phyloP scores from a whole-genome alignment of 2,113 vertebrate species.

The rat (Rattus norvegicus) region DNA sequence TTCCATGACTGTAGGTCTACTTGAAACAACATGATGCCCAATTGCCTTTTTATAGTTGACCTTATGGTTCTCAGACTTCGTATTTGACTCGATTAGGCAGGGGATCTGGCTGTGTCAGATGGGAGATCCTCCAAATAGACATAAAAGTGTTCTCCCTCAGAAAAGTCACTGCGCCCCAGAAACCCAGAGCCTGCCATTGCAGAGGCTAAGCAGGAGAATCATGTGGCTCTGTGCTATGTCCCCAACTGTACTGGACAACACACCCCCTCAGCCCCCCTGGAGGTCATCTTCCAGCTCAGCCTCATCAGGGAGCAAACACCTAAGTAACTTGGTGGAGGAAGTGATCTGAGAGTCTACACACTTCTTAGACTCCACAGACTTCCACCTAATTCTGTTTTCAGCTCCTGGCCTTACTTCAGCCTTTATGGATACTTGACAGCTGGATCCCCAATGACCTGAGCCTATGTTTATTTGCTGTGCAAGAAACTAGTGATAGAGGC shows the following conservation, averaged over 20 bases:
- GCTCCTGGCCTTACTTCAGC: not conserved
- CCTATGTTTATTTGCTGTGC: not conserved
- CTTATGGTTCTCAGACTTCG: not conserved
- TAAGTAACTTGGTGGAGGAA: not conserved
- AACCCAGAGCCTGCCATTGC: not conserved
- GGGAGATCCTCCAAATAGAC: not conserved
- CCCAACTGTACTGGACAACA: not conserved
- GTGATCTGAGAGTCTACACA: not conserved
- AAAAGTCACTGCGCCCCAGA: not conserved
- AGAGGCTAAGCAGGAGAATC: not conserved
- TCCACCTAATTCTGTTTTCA: not conserved
- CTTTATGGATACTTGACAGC: not conserved
- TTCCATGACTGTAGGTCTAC: constrained; percentile 21
- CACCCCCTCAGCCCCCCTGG: rapidly evolving
- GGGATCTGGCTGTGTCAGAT: not conserved
- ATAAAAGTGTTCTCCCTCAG: not conserved
- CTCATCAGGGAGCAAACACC: not conserved
- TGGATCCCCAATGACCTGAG: not conserved
- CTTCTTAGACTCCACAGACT: not conserved
- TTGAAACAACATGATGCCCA: not conserved
- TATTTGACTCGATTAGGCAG: not conserved
- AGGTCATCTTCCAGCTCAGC: not conserved
- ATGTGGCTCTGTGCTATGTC: not conserved
- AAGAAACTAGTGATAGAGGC: not conserved
- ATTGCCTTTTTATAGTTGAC: not conserved